Evolutionary conservation across 1,140 invertebrate genomes (phyloP).

Genomic region (Asobara japonica): DNA sequence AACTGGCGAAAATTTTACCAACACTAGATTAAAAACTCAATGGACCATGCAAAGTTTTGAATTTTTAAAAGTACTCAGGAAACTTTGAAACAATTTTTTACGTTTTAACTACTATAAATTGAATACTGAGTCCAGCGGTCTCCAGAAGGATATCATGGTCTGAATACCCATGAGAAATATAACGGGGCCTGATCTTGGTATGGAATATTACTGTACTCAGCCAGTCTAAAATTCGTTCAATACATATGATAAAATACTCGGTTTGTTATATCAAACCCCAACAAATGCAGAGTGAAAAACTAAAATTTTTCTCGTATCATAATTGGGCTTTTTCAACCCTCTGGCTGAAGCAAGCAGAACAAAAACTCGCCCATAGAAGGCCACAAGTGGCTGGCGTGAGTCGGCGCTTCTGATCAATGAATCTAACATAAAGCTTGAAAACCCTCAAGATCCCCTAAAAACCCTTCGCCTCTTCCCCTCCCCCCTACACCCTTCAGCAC

Average conservation of each 20-base stretch:
- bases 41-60: too few species aligned
- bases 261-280: too few species aligned
- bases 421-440: background rate
- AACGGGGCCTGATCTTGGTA: background rate
- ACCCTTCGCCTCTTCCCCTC: background rate
- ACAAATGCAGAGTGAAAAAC: background rate
- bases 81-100: background rate
- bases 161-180: background rate
- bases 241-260: too few species aligned
- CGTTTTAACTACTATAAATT: background rate
- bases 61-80: too few species aligned
- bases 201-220: too few species aligned
- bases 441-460: background rate
- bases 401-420: constrained; percentile 37
- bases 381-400: constrained; percentile 56
- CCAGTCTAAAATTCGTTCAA: too few species aligned
- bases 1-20: too few species aligned
- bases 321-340: background rate
- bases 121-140: background rate
- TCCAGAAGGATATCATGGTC: background rate
- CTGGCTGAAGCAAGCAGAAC: background rate
- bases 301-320: background rate
- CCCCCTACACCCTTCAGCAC: background rate
- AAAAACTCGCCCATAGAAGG: constrained; percentile 44
- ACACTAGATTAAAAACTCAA: too few species aligned